phyloP scores from a whole-genome alignment of 2,113 vertebrate species.

The Istiophorus platypterus region DNA sequence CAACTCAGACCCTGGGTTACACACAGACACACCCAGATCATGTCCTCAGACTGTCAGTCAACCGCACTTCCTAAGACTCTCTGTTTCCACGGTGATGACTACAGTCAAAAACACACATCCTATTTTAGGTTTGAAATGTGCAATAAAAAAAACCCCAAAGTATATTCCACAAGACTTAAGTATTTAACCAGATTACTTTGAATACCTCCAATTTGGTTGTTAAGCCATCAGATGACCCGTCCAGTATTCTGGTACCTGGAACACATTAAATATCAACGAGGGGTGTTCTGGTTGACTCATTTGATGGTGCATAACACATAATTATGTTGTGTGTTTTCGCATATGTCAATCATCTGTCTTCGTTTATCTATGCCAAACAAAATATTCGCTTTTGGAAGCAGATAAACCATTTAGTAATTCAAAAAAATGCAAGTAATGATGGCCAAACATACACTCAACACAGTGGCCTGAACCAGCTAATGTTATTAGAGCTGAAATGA shows the following conservation, averaged over 20 bases:
- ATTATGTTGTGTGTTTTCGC: neutral
- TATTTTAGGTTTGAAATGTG: conserved; percentile 12
- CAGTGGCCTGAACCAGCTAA: neutral
- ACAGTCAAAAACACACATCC: conserved; percentile 34
- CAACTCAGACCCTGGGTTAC: neutral
- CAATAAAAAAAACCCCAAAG: neutral
- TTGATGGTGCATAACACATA: conserved; percentile 10
- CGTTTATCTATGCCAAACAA: conserved; percentile 21
- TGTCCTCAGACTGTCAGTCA: conserved; percentile 17
- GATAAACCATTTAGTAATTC: neutral
- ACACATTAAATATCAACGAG: conserved; percentile 35
- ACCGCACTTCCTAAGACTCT: neutral
- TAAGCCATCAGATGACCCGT: conserved; percentile 6
- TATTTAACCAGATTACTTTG: neutral
- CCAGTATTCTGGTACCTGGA: conserved; percentile 5
- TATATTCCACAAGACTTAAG: conserved; percentile 2
- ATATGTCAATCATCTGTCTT: neutral
- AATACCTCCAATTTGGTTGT: neutral
- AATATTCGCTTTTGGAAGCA: neutral
- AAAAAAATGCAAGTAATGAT: neutral
- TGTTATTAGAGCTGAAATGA: neutral
- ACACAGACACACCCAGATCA: conserved; percentile 20
- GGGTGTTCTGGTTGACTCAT: conserved; percentile 19
- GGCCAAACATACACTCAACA: neutral
- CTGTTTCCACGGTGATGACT: conserved; percentile 26